A percentile compares a stretch with the other conserved stretches of the same genome.
Evolutionary conservation across 2,888 invertebrate genomes (phyloP).

Genomic region (Capitulum mitella): DNA sequence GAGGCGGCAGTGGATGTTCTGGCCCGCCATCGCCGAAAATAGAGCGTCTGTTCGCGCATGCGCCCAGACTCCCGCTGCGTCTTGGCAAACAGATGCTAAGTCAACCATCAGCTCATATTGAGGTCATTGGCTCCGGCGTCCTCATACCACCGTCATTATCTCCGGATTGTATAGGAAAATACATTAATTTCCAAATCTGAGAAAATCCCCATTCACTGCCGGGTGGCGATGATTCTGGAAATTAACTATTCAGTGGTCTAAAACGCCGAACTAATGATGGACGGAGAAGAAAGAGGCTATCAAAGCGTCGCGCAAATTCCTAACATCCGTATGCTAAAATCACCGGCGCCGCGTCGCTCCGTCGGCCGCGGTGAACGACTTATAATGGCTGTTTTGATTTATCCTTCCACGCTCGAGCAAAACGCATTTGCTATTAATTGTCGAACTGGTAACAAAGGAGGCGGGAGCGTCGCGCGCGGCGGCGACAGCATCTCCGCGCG

Average conservation of each 20-base stretch:
- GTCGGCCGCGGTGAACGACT: not conserved
- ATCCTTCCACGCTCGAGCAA: conserved; percentile 17
- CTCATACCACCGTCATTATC: not conserved
- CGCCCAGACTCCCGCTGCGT: not conserved
- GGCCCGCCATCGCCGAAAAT: not conserved
- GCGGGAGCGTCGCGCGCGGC: not conserved
- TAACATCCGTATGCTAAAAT: conserved; percentile 21
- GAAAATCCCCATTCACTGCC: conserved; percentile 15
- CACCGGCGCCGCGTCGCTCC: not conserved
- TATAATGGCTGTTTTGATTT: conserved; percentile 19
- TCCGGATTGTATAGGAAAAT: conserved; percentile 13
- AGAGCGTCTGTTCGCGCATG: not conserved
- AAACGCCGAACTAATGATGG: conserved; percentile 8
- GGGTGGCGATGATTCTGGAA: conserved; percentile 13
- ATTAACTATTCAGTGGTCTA: conserved; percentile 23
- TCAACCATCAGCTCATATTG: not conserved
- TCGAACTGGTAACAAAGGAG: not conserved
- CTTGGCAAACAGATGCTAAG: not conserved
- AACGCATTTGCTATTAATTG: conserved; percentile 20
- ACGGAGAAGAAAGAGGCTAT: not conserved
- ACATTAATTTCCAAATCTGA: conserved; percentile 22
- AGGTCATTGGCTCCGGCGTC: not conserved
- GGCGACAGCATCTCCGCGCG: not conserved
- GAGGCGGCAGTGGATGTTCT: too few species aligned
- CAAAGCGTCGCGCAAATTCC: conserved; percentile 1